These are phyloP conservation scores for Genyomyrus donnyi DNA, from an alignment of 2,113 vertebrate genomes.

Conservation along the genomic window DNA sequence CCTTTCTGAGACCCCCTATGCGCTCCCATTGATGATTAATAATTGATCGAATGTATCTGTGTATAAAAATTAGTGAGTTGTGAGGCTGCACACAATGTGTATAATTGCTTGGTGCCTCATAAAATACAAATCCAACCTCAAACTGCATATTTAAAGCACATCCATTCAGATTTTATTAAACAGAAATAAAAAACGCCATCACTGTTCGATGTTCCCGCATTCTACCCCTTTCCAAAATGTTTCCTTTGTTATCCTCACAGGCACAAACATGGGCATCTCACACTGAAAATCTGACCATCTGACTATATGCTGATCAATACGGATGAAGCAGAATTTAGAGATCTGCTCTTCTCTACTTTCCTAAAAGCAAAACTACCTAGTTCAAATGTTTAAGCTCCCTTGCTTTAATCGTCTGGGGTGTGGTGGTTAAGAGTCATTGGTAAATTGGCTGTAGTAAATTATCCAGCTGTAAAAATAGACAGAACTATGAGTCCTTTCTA, in stretches of 20 bases:
- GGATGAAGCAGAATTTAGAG: not conserved
- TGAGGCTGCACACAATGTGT: not conserved
- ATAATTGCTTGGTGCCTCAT: slow-evolving; percentile 4
- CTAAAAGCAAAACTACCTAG: not conserved
- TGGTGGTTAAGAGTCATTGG: not conserved
- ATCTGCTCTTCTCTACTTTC: not conserved
- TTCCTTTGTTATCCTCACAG: not conserved
- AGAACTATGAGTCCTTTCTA: not conserved
- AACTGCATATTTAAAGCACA: not conserved
- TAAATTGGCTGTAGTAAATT: not conserved
- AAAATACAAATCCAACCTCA: not conserved
- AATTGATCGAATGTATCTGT: slow-evolving; percentile 17
- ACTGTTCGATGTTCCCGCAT: not conserved
- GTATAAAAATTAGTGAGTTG: not conserved
- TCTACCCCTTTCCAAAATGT: not conserved
- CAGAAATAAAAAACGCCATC: not conserved
- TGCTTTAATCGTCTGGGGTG: not conserved
- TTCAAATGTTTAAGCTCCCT: not conserved
- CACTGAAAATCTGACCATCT: not conserved
- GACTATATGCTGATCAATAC: not conserved
- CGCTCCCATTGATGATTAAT: not conserved
- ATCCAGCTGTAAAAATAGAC: not conserved
- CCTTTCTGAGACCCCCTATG: not conserved
- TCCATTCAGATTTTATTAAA: not conserved
- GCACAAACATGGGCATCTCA: not conserved